Base-by-base conservation (phyloP, 2,113 vertebrate species). In the Hyaena hyaena region DNA sequence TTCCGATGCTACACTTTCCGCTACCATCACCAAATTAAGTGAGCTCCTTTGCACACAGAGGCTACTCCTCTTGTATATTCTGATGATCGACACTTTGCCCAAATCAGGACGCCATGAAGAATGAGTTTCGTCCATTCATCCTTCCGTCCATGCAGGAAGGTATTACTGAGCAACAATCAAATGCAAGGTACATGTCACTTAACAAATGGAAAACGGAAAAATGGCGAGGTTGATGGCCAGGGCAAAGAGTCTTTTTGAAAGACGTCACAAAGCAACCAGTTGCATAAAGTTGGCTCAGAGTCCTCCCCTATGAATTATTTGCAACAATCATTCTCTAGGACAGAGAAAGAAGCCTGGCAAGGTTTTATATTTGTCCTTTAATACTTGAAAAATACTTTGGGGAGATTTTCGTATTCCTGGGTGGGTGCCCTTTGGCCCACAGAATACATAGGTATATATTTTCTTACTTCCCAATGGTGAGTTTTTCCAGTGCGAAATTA, bases 391-490 rank as follows among this genome's bases (percentile, higher is more conserved):
- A 24, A 66, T 66, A 88, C 80, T 76, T 92, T 87, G 39, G 69
- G 88, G 73, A 39, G 48, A 89, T 84, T 80, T 85, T 73, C 35
- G 28, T 65, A 81, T n/a, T 93, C 19, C 55, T 86, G 11, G n/a
- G 23, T 53, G 58, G 63, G 33, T 76, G 74, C 74, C 79, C 55
- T 61, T 48, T 68, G 89, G 74, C 79, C 82, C 85, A 31, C 23
- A 6, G 45, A 43, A 94, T n/a, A 61, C 48, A 31, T 10, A 58
- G 61, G 66, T 84, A 28, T 9, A 80, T 31, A 14, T 80, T 93
- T 80, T 88, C 84, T 89, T 95, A 85, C 74, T 92, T 96, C 74
- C 73, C 85, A 81, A 33, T 55, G 55, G 89, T 24, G 45, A 48
- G 55, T 21, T 80, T 65, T 66, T 66, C 45, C 69, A 92, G 35